Conservation (phyloP, 1,140 invertebrate species). For the Habropoda laboriosa region DNA sequence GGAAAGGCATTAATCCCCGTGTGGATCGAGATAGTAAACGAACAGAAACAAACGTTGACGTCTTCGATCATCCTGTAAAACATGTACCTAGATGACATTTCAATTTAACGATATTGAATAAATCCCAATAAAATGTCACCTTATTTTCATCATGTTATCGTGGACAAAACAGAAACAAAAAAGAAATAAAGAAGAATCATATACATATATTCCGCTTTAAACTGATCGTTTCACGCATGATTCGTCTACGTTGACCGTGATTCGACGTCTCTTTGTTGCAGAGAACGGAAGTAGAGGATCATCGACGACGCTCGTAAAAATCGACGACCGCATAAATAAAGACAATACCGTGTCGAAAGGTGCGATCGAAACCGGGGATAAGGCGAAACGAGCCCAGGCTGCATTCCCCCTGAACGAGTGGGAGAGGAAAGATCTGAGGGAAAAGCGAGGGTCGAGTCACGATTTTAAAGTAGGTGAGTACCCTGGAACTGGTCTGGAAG, state of each 20-base stretch:
- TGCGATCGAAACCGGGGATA: not conserved
- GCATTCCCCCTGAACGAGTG: not conserved
- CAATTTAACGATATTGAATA: not conserved
- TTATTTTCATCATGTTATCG: no score
- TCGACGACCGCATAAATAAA: slow-evolving; percentile 11
- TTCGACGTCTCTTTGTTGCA: not conserved
- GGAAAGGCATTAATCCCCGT: not conserved
- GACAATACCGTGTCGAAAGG: not conserved
- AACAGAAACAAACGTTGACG: not conserved
- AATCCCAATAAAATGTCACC: not conserved
- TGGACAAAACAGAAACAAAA: no score
- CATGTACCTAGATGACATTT: not conserved
- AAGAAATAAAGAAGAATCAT: no score
- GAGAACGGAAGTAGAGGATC: not conserved
- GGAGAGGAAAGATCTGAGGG: not conserved
- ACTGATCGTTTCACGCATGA: not conserved
- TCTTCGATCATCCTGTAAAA: not conserved
- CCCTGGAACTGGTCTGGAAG: not conserved
- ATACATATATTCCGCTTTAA: no score
- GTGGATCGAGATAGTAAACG: not conserved
- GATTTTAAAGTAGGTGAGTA: slow-evolving; percentile 16
- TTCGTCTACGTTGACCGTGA: not conserved
- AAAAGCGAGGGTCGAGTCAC: not conserved
- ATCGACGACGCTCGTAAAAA: not conserved
- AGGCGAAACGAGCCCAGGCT: slow-evolving; percentile 9